Conservation (phyloP, 64 coral and sea anemone genomes). For the Montipora foliosa region DNA sequence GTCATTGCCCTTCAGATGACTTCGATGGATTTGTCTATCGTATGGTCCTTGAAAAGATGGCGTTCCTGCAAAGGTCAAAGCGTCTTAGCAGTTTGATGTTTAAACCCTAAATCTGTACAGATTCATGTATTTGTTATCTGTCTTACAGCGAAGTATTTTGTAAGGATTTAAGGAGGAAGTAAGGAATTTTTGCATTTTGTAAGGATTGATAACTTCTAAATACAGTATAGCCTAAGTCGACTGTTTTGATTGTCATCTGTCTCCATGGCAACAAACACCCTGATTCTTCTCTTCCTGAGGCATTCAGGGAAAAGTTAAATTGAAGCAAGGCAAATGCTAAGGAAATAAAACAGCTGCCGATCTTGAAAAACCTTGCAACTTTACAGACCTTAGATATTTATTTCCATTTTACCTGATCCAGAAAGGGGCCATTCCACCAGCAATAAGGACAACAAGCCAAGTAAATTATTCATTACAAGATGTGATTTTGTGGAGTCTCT, state of each 20-base stretch:
- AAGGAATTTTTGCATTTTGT: too few species aligned
- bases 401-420: constrained; percentile 37
- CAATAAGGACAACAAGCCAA: constrained; percentile 35
- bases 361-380: not conserved
- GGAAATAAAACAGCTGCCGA: not conserved
- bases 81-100: too few species aligned
- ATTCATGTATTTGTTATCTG: too few species aligned
- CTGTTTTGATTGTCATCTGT: not conserved
- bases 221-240: not conserved
- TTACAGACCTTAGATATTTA: not conserved
- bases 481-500: not conserved
- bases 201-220: not conserved
- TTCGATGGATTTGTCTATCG: not conserved
- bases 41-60: not conserved
- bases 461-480: constrained; percentile 53
- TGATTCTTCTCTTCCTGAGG: too few species aligned
- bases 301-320: not conserved
- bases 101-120: too few species aligned
- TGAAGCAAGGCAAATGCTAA: too few species aligned
- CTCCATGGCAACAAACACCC: not conserved
- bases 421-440: constrained; percentile 48
- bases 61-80: not conserved
- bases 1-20: not conserved
- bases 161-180: too few species aligned
- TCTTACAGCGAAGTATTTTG: too few species aligned